Percentiles rank a stretch among this genome's conserved stretches.
Conservation (phyloP, 2,888 invertebrate genomes). For the Diarsia rubi region DNA sequence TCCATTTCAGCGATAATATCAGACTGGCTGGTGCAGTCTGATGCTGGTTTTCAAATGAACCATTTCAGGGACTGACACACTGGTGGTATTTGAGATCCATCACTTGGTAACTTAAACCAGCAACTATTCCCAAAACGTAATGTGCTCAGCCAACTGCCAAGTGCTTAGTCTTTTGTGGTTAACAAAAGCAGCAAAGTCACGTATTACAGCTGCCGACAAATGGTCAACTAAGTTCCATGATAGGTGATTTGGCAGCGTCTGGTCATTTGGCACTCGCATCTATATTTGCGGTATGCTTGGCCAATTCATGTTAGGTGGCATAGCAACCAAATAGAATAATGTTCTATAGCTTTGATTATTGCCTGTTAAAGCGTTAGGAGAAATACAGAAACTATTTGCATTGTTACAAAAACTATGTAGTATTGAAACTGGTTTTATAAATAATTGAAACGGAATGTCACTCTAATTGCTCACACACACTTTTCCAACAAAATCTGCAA, state of each 20-base stretch:
- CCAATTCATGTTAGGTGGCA: neutral
- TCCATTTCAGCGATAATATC: too few relatives aligned
- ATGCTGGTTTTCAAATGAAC: too few relatives aligned
- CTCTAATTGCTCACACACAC: too few relatives aligned
- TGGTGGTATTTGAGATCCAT: neutral
- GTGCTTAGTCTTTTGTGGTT: neutral
- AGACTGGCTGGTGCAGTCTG: too few relatives aligned
- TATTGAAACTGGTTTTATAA: too few relatives aligned
- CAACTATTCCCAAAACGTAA: neutral
- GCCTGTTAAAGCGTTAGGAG: neutral
- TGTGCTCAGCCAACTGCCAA: neutral
- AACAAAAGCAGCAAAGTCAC: slow-evolving; percentile 3
- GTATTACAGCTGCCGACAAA: neutral
- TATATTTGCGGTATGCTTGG: neutral
- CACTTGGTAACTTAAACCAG: neutral
- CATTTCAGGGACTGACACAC: too few relatives aligned
- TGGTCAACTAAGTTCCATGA: neutral
- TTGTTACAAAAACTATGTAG: neutral
- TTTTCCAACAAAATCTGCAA: too few relatives aligned
- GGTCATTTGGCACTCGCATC: slow-evolving; percentile 3
- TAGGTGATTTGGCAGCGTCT: slow-evolving; percentile 21
- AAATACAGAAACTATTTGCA: neutral
- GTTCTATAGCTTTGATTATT: neutral
- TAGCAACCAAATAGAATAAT: neutral
- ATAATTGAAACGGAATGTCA: too few relatives aligned